A percentile compares a stretch with the other conserved stretches of the same genome.
These are phyloP conservation scores for Poicephalus meyeri DNA, from an alignment of 2,113 vertebrate species.

Conservation along the genomic window DNA sequence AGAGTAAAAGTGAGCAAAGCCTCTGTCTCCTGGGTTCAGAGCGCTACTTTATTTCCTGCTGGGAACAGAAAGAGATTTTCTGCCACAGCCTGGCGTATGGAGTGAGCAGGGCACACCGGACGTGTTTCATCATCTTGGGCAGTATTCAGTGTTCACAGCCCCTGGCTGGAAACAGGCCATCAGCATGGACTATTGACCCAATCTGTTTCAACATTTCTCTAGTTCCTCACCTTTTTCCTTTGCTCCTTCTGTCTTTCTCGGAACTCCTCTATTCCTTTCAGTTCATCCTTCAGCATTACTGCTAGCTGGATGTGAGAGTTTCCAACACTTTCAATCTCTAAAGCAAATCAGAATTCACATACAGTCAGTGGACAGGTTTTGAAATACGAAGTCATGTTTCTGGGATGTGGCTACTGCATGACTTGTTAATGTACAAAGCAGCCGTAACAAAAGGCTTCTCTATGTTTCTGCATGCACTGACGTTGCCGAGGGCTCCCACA, in stretches of 20 bases:
- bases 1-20: constrained; percentile 2
- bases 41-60: not conserved
- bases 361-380: not conserved
- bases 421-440: not conserved
- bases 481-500: not conserved
- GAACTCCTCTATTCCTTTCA: constrained; percentile 89
- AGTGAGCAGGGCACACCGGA: not conserved
- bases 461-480: not conserved
- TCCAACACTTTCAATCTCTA: constrained; percentile 91
- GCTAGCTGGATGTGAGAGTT: constrained; percentile 91
- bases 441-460: not conserved
- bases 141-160: not conserved
- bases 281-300: constrained; percentile 84
- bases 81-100: not conserved
- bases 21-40: not conserved
- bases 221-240: constrained; percentile 85
- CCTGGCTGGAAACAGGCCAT: not conserved
- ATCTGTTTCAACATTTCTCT: not conserved
- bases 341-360: not conserved
- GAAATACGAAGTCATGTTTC: not conserved
- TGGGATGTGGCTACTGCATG: not conserved
- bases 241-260: constrained; percentile 94
- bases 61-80: not conserved
- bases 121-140: not conserved
- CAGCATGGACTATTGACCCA: not conserved